A percentile compares a stretch with the other conserved stretches of the same genome.
Evolutionary conservation across 2,888 invertebrate genomes (phyloP).

Genomic region (Lamellibrachia satsuma): DNA sequence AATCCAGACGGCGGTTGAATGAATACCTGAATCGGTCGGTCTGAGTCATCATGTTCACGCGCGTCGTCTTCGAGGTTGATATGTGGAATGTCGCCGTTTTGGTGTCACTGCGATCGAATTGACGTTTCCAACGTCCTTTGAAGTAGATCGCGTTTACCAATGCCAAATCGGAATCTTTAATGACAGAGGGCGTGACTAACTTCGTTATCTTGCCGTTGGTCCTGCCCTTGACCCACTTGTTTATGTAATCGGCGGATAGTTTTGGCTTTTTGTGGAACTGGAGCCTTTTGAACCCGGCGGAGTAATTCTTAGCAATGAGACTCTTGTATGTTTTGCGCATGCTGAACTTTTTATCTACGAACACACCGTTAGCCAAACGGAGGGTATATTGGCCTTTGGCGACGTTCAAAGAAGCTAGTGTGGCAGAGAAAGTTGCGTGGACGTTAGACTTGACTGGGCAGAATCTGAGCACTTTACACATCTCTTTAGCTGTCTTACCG

Average conservation of each 20-base stretch:
- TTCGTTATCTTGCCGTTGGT: conserved; percentile 87
- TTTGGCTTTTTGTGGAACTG: conserved; percentile 47
- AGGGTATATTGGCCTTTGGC: neutral
- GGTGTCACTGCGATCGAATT: conserved; percentile 67
- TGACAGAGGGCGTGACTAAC: conserved; percentile 69
- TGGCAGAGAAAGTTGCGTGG: neutral
- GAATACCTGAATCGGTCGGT: conserved; percentile 73
- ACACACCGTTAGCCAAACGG: neutral
- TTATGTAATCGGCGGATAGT: conserved; percentile 72
- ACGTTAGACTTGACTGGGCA: neutral
- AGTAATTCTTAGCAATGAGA: neutral
- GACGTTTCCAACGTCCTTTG: conserved; percentile 65
- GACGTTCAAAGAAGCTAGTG: neutral
- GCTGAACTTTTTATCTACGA: neutral
- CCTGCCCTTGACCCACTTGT: conserved; percentile 81
- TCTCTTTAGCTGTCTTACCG: neutral
- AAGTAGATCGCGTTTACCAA: conserved; percentile 68
- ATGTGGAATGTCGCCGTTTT: neutral
- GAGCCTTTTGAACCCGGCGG: neutral
- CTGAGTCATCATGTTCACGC: conserved; percentile 73
- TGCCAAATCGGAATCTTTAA: conserved; percentile 57
- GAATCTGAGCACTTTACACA: neutral
- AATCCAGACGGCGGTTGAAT: conserved; percentile 71
- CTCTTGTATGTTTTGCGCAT: neutral
- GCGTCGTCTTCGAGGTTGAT: neutral